phyloP scores from a whole-genome alignment of 1,140 invertebrate species.

The Drosophila kohkoa region DNA sequence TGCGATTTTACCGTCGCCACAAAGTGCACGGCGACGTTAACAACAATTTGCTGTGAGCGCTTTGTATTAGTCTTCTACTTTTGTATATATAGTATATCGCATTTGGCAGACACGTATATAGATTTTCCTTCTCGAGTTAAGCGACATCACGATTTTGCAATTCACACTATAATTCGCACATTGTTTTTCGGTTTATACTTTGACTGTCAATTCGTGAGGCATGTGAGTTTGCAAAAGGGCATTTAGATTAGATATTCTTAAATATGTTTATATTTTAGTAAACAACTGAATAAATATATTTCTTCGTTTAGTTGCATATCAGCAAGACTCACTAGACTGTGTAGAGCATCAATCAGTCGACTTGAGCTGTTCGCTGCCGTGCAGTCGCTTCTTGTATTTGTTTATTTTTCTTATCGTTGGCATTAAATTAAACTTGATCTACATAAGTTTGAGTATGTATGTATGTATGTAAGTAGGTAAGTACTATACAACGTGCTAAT shows the following conservation, averaged over 20 bases:
- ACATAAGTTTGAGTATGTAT: conserved; percentile 30
- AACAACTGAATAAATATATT: neutral
- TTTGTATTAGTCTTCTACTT: conserved; percentile 2
- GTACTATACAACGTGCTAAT: conserved; percentile 44
- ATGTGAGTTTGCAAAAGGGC: neutral
- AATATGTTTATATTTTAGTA: neutral
- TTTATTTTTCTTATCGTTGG: conserved; percentile 55
- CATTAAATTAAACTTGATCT: conserved; percentile 64
- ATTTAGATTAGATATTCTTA: neutral
- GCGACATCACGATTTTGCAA: conserved; percentile 55
- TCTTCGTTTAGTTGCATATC: neutral
- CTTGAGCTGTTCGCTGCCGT: neutral
- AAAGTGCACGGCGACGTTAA: conserved; percentile 20
- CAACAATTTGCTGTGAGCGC: conserved; percentile 18
- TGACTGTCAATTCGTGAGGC: neutral
- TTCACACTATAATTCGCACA: conserved; percentile 60
- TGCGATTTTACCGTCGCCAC: conserved; percentile 9
- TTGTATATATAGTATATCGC: neutral
- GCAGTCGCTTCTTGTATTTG: conserved; percentile 33
- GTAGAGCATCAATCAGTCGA: conserved; percentile 19
- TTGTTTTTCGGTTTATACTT: conserved; percentile 46
- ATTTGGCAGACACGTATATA: conserved; percentile 7
- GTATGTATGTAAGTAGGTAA: conserved; percentile 3
- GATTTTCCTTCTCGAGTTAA: conserved; percentile 39
- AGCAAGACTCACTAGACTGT: neutral